These are phyloP conservation scores for Syngnathus scovelli DNA, from an alignment of 2,113 vertebrate species.

Conservation along the genomic window DNA sequence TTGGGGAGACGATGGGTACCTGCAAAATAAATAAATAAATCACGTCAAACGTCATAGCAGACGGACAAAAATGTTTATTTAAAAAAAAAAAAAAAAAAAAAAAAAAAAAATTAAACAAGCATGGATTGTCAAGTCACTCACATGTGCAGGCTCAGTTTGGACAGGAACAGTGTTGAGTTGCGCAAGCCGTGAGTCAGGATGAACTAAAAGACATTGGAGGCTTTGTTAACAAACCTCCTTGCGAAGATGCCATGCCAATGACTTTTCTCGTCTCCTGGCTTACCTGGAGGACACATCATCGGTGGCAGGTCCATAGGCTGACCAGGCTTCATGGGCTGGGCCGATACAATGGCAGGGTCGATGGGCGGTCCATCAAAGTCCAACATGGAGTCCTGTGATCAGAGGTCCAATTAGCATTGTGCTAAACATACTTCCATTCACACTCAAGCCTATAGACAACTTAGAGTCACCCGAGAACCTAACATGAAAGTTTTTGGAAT, in stretches of 20 bases:
- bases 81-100: not conserved
- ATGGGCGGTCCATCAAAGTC: conserved; percentile 93
- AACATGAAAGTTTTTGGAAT: not conserved
- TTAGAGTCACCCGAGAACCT: not conserved
- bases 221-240: conserved; percentile 6
- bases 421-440: not conserved
- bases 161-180: conserved; percentile 84
- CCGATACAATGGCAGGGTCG: conserved; percentile 93
- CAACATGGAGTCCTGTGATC: conserved; percentile 87
- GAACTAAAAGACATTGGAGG: conserved; percentile 68
- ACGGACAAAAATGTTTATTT: no score
- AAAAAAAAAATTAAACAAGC: not conserved
- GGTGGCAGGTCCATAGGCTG: conserved; percentile 86
- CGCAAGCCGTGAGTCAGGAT: conserved; percentile 83
- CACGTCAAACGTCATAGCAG: no score
- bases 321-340: conserved; percentile 89
- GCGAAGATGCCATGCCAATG: not conserved
- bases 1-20: conserved; percentile 86
- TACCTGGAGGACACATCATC: conserved; percentile 88
- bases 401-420: conserved; percentile 6
- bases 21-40: conserved; percentile 14
- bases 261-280: not conserved
- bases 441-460: not conserved
- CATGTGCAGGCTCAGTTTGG: conserved; percentile 88
- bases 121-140: conserved; percentile 54